Percentiles rank a stretch among this genome's conserved stretches.
These are phyloP conservation scores for Ophiothrix spiculata DNA, from an alignment of 35 echinoderm and acorn worm genomes.

Conservation along the genomic window DNA sequence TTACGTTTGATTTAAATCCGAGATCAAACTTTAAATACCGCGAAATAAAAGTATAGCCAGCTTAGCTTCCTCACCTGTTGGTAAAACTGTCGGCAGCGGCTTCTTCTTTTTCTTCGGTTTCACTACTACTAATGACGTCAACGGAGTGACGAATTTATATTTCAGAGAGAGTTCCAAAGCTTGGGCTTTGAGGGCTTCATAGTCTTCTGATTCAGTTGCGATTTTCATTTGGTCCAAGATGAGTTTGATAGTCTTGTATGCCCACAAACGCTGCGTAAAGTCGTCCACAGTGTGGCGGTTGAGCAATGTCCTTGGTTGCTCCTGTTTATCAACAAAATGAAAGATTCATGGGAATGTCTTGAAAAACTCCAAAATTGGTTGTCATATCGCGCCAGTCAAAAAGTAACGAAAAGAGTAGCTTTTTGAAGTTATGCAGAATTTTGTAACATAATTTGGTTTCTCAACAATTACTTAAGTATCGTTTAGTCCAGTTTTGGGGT, in stretches of 20 bases:
- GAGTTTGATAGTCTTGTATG: slow-evolving; percentile 83
- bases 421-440: too few species aligned
- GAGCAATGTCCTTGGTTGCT: background rate
- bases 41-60: too few species aligned
- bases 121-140: slow-evolving; percentile 84
- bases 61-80: background rate
- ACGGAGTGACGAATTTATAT: slow-evolving; percentile 88
- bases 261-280: slow-evolving; percentile 87
- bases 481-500: too few species aligned
- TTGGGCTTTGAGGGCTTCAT: slow-evolving; percentile 25
- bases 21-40: too few species aligned
- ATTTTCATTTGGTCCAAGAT: slow-evolving; percentile 36
- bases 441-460: too few species aligned
- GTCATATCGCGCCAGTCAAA: too few species aligned
- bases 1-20: too few species aligned
- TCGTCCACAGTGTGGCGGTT: slow-evolving; percentile 52
- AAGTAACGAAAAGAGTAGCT: too few species aligned
- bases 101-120: slow-evolving; percentile 56
- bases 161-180: slow-evolving; percentile 84
- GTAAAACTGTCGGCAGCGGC: background rate
- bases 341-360: too few species aligned
- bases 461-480: too few species aligned
- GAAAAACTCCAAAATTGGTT: too few species aligned
- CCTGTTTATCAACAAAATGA: slow-evolving; percentile 5
- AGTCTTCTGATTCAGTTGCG: slow-evolving; percentile 12